phyloP scores from a whole-genome alignment of 1,140 invertebrate genomes.

The Saccostrea echinata region DNA sequence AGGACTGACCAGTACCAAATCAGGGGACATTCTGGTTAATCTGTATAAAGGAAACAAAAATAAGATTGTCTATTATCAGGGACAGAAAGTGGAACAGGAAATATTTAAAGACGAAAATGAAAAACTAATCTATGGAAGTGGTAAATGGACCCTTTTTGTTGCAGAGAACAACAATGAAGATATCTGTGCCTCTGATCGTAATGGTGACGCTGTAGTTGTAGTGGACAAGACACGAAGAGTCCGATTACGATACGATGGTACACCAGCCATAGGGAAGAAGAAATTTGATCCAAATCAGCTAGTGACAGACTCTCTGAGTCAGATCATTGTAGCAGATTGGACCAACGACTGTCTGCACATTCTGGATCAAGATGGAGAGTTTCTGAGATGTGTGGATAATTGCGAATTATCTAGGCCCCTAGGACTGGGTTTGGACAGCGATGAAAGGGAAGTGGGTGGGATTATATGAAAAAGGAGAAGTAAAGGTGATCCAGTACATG shows the following conservation, averaged over 20 bases:
- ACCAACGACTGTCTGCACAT: not conserved
- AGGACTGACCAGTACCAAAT: not conserved
- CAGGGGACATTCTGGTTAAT: not conserved
- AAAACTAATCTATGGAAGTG: not conserved
- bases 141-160: not conserved
- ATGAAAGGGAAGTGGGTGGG: not conserved
- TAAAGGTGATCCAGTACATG: not conserved
- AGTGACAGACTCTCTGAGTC: not conserved
- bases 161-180: slow-evolving; percentile 2
- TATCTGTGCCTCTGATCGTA: not conserved
- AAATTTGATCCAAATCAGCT: not conserved
- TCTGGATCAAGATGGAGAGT: slow-evolving; percentile 23
- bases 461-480: not conserved
- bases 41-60: not conserved
- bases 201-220: not conserved
- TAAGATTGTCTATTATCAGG: not conserved
- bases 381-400: slow-evolving; percentile 1
- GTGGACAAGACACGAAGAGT: not conserved
- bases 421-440: not conserved
- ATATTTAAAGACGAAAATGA: not conserved
- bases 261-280: not conserved
- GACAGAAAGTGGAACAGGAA: not conserved
- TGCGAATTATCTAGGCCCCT: no score
- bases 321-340: not conserved
- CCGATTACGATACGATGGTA: not conserved